Conservation (phyloP, 2,888 invertebrate species). For the Temnothorax rugatulus region DNA sequence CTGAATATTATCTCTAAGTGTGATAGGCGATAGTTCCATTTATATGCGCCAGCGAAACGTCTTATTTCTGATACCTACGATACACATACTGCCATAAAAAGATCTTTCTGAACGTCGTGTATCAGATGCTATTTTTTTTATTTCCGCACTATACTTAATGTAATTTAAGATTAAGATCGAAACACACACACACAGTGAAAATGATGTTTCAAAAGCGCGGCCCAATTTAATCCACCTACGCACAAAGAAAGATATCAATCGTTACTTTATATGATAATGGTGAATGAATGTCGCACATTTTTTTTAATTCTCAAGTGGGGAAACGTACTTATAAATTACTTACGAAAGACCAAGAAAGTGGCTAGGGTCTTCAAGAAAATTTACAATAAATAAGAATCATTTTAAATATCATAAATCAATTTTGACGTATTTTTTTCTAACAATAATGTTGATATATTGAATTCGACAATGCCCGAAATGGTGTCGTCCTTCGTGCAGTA, state of each 20-base stretch:
- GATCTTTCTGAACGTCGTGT: constrained; percentile 16
- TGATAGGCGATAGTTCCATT: constrained; percentile 32
- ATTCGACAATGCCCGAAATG: constrained; percentile 28
- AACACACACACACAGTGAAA: neutral
- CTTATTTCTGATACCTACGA: constrained; percentile 36
- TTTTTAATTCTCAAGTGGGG: constrained; percentile 68
- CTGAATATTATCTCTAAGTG: constrained; percentile 46
- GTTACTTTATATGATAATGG: constrained; percentile 58
- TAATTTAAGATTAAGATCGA: constrained; percentile 44
- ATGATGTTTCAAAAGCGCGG: constrained; percentile 35
- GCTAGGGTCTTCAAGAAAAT: neutral
- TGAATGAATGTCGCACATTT: constrained; percentile 65
- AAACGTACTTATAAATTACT: constrained; percentile 62
- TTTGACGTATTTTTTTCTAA: constrained; percentile 65
- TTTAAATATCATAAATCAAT: constrained; percentile 40
- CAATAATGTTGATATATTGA: constrained; percentile 8
- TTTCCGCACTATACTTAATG: constrained; percentile 31
- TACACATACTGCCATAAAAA: constrained; percentile 45
- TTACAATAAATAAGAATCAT: constrained; percentile 22
- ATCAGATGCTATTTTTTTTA: constrained; percentile 20
- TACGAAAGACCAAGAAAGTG: neutral
- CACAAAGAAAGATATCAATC: constrained; percentile 67
- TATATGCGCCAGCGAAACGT: constrained; percentile 16
- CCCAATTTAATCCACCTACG: constrained; percentile 72
- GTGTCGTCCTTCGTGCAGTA: neutral